Base-by-base conservation (phyloP, 2,113 vertebrate species). In the Corapipo altera region DNA sequence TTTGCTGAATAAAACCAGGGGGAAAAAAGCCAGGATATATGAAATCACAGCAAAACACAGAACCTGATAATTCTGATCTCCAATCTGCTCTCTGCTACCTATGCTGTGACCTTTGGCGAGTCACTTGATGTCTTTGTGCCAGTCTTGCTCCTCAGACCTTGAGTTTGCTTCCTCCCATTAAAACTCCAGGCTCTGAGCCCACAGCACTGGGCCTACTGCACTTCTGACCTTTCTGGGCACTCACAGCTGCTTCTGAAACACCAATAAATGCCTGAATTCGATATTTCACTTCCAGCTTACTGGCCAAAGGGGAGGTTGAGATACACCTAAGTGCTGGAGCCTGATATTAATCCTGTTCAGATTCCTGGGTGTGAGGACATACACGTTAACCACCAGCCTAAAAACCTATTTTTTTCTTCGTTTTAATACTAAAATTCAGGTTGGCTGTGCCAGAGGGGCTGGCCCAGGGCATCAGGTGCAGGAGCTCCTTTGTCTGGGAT, bases 401-500 rank as follows among this genome's bases (percentile, higher is more conserved):
- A 65, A 61, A 6, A 15, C 26, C 24, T 91, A 15, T 8, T 24
- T n/a, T 27, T 72, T 26, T 23, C 41, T 15, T 52, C 19, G 6
- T 23, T 90, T 28, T 14, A 67, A 6, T 12, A 69, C 70, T 61
- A 67, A 58, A 82, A 70, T 67, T 14, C 54, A 77, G 41, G 23
- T 48, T 54, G 57, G 51, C 85, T 55, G 57, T 8, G 62, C 19
- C 41, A 44, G 51, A 52, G 55, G 55, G 52, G 37, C 48, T 49
- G 91, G 75, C 57, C 81, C 81, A 24, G 88, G 67, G 18, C 49
- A 1, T 77, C 89, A 96, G 93, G 86, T 94, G 89, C 32, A 6
- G 78, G 67, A 85, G 84, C 64, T 88, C 87, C 86, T 96, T 96
- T 93, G 93, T 93, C 62, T 91, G 1, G 0, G 76, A n/a, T 83